A percentile compares a stretch with the other conserved stretches of the same genome.
Conservation (phyloP, 2,888 invertebrate species). For the Andrena camellia region DNA sequence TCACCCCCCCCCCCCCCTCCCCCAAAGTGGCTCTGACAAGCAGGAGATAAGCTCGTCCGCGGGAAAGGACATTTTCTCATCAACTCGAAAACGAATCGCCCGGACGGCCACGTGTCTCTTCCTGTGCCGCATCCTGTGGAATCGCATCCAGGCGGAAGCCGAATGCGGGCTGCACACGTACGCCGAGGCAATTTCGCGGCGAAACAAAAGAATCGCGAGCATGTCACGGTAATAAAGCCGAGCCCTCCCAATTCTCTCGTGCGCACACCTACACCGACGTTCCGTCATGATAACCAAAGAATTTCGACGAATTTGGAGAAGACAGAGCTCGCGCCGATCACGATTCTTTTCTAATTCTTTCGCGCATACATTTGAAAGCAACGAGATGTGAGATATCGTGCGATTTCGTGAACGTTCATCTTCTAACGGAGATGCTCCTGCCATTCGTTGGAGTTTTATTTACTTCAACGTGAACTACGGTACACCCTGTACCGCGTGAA, state of each 20-base stretch:
- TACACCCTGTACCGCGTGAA: background rate
- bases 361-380: no score
- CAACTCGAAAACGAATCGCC: slow-evolving; percentile 57
- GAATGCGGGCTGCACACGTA: slow-evolving; percentile 25
- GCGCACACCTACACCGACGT: slow-evolving; percentile 18
- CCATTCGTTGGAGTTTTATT: background rate
- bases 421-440: background rate
- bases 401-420: background rate
- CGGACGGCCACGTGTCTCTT: slow-evolving; percentile 33
- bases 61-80: slow-evolving; percentile 60
- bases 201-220: slow-evolving; percentile 61
- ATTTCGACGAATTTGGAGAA: background rate
- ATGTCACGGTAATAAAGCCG: slow-evolving; percentile 59
- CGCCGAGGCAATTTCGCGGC: slow-evolving; percentile 61
- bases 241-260: slow-evolving; percentile 53
- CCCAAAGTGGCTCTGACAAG: slow-evolving; percentile 43
- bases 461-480: background rate
- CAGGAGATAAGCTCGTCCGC: slow-evolving; percentile 50
- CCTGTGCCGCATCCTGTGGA: slow-evolving; percentile 29
- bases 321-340: background rate
- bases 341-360: background rate
- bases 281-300: slow-evolving; percentile 6
- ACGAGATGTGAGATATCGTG: background rate
- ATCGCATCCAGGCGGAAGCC: slow-evolving; percentile 25
- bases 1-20: slow-evolving; percentile 25